phyloP scores from a whole-genome alignment of 2,797 vertebrate genomes.

The Anas capensis region DNA sequence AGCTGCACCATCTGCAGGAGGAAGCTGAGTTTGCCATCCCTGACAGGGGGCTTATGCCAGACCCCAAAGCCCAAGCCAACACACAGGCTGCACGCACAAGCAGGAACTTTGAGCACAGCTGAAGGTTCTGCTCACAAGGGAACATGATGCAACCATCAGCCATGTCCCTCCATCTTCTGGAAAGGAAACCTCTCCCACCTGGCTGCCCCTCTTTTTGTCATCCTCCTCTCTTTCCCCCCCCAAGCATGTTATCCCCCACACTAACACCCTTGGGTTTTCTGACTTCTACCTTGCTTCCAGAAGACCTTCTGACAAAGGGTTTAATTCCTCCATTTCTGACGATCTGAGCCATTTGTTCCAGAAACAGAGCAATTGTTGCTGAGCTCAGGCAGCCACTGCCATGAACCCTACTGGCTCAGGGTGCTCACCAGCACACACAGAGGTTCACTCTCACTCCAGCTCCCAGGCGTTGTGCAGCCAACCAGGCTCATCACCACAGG shows the following conservation, averaged over 20 bases:
- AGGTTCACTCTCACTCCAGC: rapidly evolving
- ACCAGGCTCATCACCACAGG: background rate
- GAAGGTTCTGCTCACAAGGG: background rate
- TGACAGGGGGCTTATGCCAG: background rate
- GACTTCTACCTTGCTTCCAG: background rate
- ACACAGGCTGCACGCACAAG: too few relatives aligned
- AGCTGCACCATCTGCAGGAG: background rate
- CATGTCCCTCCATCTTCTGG: too few relatives aligned
- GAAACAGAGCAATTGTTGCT: background rate
- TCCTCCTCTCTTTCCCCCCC: background rate
- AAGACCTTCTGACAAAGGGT: background rate
- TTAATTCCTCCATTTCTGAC: background rate
- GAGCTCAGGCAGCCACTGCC: background rate
- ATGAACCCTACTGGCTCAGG: background rate
- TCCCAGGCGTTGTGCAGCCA: background rate
- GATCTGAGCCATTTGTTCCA: background rate
- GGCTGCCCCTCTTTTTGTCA: background rate
- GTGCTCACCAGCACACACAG: background rate
- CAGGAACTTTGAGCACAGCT: background rate
- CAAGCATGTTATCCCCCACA: background rate
- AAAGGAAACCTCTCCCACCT: background rate
- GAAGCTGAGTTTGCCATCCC: background rate
- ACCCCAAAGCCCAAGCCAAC: background rate
- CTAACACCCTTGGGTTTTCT: background rate
- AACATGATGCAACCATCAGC: background rate